Base-by-base conservation (phyloP, 2,888 invertebrate species). In the Dysmachus trigonus region DNA sequence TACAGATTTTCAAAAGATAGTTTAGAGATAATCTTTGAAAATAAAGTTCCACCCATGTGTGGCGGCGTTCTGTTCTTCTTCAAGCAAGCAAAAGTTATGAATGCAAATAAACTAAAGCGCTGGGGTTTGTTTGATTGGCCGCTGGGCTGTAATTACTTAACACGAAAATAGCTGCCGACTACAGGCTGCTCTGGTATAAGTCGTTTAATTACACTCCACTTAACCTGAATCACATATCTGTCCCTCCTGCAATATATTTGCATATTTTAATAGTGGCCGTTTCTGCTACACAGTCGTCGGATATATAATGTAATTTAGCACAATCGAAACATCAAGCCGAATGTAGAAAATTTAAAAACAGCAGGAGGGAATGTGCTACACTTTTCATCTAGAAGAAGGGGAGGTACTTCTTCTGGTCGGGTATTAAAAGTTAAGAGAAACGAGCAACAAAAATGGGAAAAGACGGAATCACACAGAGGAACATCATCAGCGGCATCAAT, bases 181-280 rank as follows among this genome's bases (percentile, higher is more conserved):
- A 62, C 62, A 22, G 62, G 2, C 62, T 27, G 77, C 47, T 47
- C 35, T 51, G 77, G 47, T 62, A n/a, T n/a, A 62, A 77, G 27
- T 77, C 47, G 47, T 77, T 77, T 77, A 77, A 77, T 77, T 77
- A 77, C 47, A 77, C 47, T 30, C 77, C 77, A 77, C 77, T 77
- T 77, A 77, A 47, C 30, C 47, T 30, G 15, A 77, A 27, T 77
- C 76, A 15, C 47, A 77, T 77, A 47, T 30, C 77, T 77, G 77
- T 77, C 77, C 47, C 27, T 47, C 13, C 51, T 47, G 47, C 77
- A 22, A 41, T 77, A 47, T 77, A 77, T 77, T 77, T 77, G 77
- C 77, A 77, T 77, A 77, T 77, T 77, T 77, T 77, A n/a, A 77
- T 77, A 27, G 77, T 47, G 15, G n/a, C 30, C n/a, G 30, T 41